Conservation (phyloP, 2,888 invertebrate genomes). For the Aphodius granarius region DNA sequence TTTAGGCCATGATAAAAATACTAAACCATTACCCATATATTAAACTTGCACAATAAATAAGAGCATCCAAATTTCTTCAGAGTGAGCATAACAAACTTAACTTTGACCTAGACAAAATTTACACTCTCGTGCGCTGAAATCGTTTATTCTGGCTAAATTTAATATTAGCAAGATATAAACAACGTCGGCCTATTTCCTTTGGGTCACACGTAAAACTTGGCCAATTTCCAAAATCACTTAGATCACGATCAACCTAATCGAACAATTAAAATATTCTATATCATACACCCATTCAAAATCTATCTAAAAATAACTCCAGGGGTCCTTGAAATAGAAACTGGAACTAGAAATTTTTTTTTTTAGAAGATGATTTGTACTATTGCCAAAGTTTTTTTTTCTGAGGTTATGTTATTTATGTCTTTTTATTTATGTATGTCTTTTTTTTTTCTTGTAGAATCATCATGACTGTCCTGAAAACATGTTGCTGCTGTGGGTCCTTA, state of each 20-base stretch:
- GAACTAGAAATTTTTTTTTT: background rate
- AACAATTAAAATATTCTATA: background rate
- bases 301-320: background rate
- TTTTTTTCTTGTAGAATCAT: slow-evolving; percentile 31
- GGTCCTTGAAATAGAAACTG: background rate
- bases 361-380: background rate
- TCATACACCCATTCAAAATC: background rate
- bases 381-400: background rate
- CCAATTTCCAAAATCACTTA: background rate
- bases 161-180: background rate
- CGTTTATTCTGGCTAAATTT: background rate
- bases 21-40: background rate
- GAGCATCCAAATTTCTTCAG: background rate
- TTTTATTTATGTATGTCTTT: too few relatives aligned
- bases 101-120: background rate
- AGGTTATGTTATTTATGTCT: slow-evolving; percentile 53
- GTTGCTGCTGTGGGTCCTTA: slow-evolving; percentile 73
- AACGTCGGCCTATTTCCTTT: background rate
- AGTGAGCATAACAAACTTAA: background rate
- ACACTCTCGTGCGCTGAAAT: background rate
- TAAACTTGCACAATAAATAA: background rate
- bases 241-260: background rate
- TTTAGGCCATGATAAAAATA: background rate
- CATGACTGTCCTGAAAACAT: slow-evolving; percentile 64
- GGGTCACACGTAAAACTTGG: background rate